phyloP scores from a whole-genome alignment of 2,888 invertebrate species.

The Oeneis ivallda region DNA sequence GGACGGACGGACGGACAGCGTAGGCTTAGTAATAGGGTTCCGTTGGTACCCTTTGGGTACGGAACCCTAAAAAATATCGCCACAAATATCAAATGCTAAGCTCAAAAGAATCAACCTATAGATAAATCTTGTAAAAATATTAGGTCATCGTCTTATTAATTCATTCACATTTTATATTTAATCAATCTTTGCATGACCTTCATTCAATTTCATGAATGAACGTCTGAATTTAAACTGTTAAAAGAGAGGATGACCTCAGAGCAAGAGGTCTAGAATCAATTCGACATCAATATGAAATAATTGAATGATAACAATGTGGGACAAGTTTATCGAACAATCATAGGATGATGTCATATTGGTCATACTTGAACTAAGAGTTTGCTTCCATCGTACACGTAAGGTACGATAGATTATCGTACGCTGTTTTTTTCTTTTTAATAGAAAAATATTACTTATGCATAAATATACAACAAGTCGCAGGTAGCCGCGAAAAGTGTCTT shows the following conservation, averaged over 20 bases:
- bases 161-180: conserved; percentile 20
- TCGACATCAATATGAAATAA: conserved; percentile 69
- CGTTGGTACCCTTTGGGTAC: too few relatives aligned
- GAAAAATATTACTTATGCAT: too few relatives aligned
- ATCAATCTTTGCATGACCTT: conserved; percentile 19
- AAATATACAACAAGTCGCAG: too few relatives aligned
- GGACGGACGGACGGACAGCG: too few relatives aligned
- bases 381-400: conserved; percentile 17
- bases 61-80: too few relatives aligned
- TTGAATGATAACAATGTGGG: conserved; percentile 68
- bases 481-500: too few relatives aligned
- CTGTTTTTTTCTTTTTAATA: too few relatives aligned
- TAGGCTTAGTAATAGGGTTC: too few relatives aligned
- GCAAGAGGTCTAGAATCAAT: conserved; percentile 52
- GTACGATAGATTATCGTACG: background rate
- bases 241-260: conserved; percentile 37
- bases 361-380: conserved; percentile 38
- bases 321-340: conserved; percentile 58
- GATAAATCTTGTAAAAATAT: background rate
- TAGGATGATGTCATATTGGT: conserved; percentile 59
- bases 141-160: conserved; percentile 14
- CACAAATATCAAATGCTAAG: too few relatives aligned
- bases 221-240: conserved; percentile 26
- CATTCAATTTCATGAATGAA: conserved; percentile 30
- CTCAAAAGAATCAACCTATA: background rate